These are phyloP conservation scores for Eristalis arbustorum DNA, from an alignment of 2,888 invertebrate species.

Conservation along the genomic window DNA sequence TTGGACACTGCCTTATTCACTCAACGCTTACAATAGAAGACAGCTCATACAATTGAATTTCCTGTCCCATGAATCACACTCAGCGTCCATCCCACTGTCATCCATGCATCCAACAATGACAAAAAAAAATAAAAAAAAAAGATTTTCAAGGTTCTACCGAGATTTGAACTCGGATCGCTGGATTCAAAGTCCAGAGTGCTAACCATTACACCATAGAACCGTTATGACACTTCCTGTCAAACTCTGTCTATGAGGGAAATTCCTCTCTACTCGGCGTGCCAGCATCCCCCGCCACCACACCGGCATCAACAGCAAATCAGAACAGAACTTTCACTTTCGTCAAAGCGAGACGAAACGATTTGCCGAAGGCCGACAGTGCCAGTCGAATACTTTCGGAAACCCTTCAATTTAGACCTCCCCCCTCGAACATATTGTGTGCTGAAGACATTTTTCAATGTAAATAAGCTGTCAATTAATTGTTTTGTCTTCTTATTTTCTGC, in stretches of 20 bases:
- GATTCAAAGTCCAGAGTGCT: conserved; percentile 80
- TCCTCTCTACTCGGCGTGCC: not conserved
- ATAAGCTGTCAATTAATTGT: conserved; percentile 34
- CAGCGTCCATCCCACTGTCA: not conserved
- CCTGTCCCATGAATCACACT: not conserved
- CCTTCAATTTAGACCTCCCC: not conserved
- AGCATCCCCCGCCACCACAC: not conserved
- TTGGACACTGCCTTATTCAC: not conserved
- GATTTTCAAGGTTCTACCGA: conserved; percentile 78
- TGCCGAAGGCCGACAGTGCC: not conserved
- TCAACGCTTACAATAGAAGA: not conserved
- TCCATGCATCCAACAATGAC: not conserved
- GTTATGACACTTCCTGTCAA: not conserved
- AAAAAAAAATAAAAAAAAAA: conserved; percentile 6
- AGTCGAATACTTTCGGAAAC: conserved; percentile 1
- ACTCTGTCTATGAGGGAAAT: conserved; percentile 33
- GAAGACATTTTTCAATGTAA: conserved; percentile 29
- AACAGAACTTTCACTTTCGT: conserved; percentile 43
- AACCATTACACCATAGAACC: conserved; percentile 80
- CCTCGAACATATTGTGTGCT: not conserved
- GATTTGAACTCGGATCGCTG: conserved; percentile 81
- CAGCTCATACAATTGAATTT: not conserved
- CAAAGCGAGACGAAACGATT: not conserved
- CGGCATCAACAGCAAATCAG: not conserved
- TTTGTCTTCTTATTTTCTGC: conserved; percentile 9